A percentile compares a stretch with the other conserved stretches of the same genome.
Conservation (phyloP, 2,797 vertebrate genomes). For the Sebastes glaucus region DNA sequence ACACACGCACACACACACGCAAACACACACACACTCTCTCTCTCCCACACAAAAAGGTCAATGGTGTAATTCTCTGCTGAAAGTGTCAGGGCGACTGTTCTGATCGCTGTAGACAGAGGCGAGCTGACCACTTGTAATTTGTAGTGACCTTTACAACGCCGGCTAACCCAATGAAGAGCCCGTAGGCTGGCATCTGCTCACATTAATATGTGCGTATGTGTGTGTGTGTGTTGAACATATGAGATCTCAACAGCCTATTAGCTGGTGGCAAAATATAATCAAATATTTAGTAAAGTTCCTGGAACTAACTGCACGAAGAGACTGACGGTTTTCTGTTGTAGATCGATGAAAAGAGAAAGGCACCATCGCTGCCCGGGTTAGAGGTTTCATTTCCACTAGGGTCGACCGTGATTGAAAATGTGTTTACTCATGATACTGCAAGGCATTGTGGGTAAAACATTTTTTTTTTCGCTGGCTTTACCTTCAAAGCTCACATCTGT, state of each 20-base stretch:
- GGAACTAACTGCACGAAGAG: background rate
- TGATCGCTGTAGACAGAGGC: slow-evolving; percentile 49
- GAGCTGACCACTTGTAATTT: slow-evolving; percentile 71
- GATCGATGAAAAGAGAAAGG: slow-evolving; percentile 3
- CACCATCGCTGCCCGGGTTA: background rate
- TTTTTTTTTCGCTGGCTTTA: accelerated
- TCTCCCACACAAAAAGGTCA: slow-evolving; percentile 61
- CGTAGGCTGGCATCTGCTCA: slow-evolving; percentile 50
- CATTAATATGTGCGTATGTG: slow-evolving; percentile 9
- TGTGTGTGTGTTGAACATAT: background rate
- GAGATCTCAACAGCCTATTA: background rate
- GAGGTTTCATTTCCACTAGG: background rate
- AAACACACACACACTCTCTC: background rate
- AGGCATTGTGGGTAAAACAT: slow-evolving; percentile 16
- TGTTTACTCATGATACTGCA: background rate
- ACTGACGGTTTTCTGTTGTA: background rate
- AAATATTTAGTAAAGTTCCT: background rate
- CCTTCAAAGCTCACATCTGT: background rate
- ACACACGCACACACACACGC: background rate
- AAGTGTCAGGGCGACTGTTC: slow-evolving; percentile 34
- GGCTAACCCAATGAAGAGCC: slow-evolving; percentile 53
- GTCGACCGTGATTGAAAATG: slow-evolving; percentile 7
- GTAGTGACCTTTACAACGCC: slow-evolving; percentile 63
- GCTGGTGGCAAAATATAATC: background rate
- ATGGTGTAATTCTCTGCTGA: slow-evolving; percentile 58